A percentile compares a stretch with the other conserved stretches of the same genome.
Evolutionary conservation across 2,797 vertebrate genomes (phyloP).

Genomic region (Ibycter americanus): DNA sequence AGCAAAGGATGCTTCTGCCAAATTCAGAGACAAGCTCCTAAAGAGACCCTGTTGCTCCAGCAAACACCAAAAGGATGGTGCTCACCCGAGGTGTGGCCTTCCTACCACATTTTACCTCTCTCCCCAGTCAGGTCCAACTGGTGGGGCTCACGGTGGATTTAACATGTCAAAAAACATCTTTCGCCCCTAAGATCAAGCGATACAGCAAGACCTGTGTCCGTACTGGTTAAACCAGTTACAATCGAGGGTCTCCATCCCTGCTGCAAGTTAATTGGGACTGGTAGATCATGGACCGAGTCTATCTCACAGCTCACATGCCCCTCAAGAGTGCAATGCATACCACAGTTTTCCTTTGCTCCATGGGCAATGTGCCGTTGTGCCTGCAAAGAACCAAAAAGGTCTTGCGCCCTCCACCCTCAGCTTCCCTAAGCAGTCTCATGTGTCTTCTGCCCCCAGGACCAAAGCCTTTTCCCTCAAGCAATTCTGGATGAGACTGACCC

Average conservation of each 20-base stretch:
- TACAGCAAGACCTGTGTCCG: not conserved
- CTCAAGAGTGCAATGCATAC: not conserved
- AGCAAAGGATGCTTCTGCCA: not conserved
- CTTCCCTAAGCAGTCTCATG: not conserved
- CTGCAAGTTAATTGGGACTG: not conserved
- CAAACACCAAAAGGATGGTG: not conserved
- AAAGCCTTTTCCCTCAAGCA: not conserved
- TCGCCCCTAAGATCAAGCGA: not conserved
- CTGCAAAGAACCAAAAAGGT: not conserved
- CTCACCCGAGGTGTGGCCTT: not conserved
- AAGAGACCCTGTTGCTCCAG: not conserved
- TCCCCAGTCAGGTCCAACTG: not conserved
- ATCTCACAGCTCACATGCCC: not conserved
- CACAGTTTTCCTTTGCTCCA: not conserved
- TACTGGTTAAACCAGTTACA: not conserved
- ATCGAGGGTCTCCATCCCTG: not conserved
- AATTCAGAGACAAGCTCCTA: not conserved
- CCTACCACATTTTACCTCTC: not conserved
- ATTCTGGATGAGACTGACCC: rapidly evolving
- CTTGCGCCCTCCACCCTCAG: not conserved
- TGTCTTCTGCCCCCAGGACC: not conserved
- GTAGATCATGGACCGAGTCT: not conserved
- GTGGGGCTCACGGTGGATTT: not conserved
- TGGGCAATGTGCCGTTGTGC: no score
- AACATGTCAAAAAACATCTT: not conserved